Evolutionary conservation across 2,888 invertebrate species (phyloP).

Genomic region (Drosophila aldrichi): DNA sequence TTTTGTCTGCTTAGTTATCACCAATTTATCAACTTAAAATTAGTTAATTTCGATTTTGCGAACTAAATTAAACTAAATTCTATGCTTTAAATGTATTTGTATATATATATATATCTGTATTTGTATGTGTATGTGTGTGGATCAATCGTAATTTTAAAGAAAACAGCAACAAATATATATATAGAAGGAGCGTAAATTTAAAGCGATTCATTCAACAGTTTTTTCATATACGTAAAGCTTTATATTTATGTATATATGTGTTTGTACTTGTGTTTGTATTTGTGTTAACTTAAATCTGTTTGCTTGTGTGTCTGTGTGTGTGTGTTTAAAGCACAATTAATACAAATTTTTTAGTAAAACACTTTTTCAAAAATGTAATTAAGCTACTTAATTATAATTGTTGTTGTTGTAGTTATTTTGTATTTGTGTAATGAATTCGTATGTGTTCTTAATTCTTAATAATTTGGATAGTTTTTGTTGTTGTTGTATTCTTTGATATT

Average conservation of each 20-base stretch:
- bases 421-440: slow-evolving; percentile 16
- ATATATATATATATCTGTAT: no score
- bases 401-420: slow-evolving; percentile 31
- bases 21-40: slow-evolving; percentile 68
- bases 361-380: slow-evolving; percentile 12
- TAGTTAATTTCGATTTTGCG: slow-evolving; percentile 57
- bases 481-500: neutral
- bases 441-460: slow-evolving; percentile 5
- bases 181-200: neutral
- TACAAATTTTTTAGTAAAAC: slow-evolving; percentile 17
- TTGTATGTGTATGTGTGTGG: slow-evolving; percentile 22
- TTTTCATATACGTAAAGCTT: slow-evolving; percentile 24
- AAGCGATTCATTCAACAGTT: slow-evolving; percentile 3
- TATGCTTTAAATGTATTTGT: slow-evolving; percentile 37
- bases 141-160: slow-evolving; percentile 18
- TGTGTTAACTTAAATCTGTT: slow-evolving; percentile 5
- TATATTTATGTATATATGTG: slow-evolving; percentile 30
- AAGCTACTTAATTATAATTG: slow-evolving; percentile 30
- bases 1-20: slow-evolving; percentile 25
- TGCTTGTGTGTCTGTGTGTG: slow-evolving; percentile 11
- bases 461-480: neutral
- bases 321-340: slow-evolving; percentile 52
- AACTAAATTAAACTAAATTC: slow-evolving; percentile 46
- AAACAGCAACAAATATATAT: slow-evolving; percentile 45
- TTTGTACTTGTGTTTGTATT: slow-evolving; percentile 7